A percentile compares a stretch with the other conserved stretches of the same genome.
phyloP scores from a whole-genome alignment of 2,797 vertebrate genomes.

The Anableps anableps region DNA sequence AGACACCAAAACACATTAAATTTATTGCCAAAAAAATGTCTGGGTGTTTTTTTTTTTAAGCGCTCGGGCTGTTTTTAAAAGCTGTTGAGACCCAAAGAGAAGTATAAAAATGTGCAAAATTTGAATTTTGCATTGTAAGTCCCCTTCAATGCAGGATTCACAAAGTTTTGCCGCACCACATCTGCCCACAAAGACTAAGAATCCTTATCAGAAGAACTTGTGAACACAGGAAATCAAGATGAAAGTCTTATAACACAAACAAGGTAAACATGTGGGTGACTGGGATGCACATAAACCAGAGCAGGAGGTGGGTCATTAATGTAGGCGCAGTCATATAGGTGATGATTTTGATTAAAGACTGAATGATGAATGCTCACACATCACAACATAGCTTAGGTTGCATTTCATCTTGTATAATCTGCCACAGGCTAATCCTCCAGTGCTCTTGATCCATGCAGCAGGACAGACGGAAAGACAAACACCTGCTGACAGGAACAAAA shows the following conservation, averaged over 20 bases:
- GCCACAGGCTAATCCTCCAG: slow-evolving; percentile 64
- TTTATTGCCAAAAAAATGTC: too few relatives aligned
- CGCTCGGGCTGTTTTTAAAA: too few relatives aligned
- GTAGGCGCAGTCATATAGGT: slow-evolving; percentile 5
- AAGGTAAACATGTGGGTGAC: neutral
- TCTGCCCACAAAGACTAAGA: neutral
- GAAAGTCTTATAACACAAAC: neutral
- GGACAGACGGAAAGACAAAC: slow-evolving; percentile 22
- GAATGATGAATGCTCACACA: slow-evolving; percentile 34
- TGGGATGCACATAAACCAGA: neutral
- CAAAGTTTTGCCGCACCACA: neutral
- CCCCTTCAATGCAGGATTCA: neutral
- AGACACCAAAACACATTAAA: too few relatives aligned
- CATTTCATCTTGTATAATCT: slow-evolving; percentile 75
- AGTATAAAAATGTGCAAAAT: too few relatives aligned
- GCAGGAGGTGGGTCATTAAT: neutral
- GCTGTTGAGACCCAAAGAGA: too few relatives aligned
- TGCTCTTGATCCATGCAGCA: slow-evolving; percentile 42
- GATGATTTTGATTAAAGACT: slow-evolving; percentile 2
- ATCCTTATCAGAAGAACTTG: neutral
- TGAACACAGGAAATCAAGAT: neutral
- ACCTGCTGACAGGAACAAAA: slow-evolving; percentile 15
- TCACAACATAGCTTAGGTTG: slow-evolving; percentile 34
- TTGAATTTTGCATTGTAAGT: too few relatives aligned
- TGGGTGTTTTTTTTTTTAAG: too few relatives aligned